Base-by-base conservation (phyloP, 1,140 invertebrate genomes). In the Oppia nitens region DNA sequence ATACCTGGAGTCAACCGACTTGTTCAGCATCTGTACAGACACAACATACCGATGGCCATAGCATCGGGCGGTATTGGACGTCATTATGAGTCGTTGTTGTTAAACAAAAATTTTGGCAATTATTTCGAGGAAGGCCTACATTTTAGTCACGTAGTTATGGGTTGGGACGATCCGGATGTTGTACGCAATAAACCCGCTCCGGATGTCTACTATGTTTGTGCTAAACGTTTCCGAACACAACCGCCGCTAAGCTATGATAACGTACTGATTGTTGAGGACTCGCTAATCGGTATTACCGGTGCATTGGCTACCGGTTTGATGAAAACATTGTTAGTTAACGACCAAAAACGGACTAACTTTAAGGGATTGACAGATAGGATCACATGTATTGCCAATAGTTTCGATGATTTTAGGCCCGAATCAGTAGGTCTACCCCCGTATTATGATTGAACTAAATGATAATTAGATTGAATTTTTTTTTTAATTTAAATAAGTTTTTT, bases 331-430 rank as follows among this genome's bases (percentile, higher is more conserved):
- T 56, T 47, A 28, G 59, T 59, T 53, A 45, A 17, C 40, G 27
- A 52, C 21, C 55, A 25, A 48, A 59, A 26, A 25, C 9, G 45
- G 29, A 28, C 28, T 58, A 2, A n/a, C 58, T 67, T 14, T 17
- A 26, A n/a, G n/a, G n/a, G n/a, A n/a, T n/a, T n/a, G n/a, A n/a
- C 65, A 32, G 29, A 23, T 40, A n/a, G n/a, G n/a, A n/a, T 53
- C 14, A 57, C 47, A 2, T 23, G 53, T 40, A 54, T 50, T 28
- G 23, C 64, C 17, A 27, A 57, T 14, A 56, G 57, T 9, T 40
- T 63, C 11, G 62, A 64, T 32, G 23, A 60, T 12, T 64, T 64
- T 29, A 14, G 27, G 20, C 62, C 62, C 4, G 62, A 64, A 49
- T 23, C 24, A 21, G 60, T 60, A 55, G 56, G 62, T 60, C 27